Conservation (phyloP, 1,140 invertebrate genomes). For the Spodoptera frugiperda region DNA sequence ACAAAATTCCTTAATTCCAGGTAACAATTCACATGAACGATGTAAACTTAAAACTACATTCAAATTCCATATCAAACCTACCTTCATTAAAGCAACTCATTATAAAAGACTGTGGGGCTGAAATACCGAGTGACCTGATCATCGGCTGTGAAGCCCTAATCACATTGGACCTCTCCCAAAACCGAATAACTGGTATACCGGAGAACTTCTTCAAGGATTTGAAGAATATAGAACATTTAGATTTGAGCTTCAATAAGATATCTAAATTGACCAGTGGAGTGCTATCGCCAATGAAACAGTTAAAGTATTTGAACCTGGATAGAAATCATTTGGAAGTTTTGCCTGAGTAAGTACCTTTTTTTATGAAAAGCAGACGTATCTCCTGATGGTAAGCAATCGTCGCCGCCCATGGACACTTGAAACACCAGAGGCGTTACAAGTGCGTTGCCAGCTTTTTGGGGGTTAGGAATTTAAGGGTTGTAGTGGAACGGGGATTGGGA, state of each 20-base stretch:
- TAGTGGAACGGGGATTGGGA: too few species aligned
- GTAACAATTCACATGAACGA: not conserved
- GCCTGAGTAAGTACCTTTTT: conserved; percentile 24
- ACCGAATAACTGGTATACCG: not conserved
- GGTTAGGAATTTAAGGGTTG: too few species aligned
- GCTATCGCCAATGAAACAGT: not conserved
- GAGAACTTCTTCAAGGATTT: not conserved
- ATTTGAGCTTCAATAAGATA: conserved; percentile 21
- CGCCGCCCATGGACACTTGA: too few species aligned
- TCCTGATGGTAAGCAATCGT: too few species aligned
- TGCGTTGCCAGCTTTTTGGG: too few species aligned
- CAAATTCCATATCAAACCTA: not conserved
- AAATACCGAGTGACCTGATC: not conserved
- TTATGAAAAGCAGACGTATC: too few species aligned
- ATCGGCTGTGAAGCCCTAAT: not conserved
- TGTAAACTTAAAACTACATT: not conserved
- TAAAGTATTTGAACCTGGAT: conserved; percentile 4
- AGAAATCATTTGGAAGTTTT: conserved; percentile 3
- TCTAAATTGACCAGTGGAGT: not conserved
- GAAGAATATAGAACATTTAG: not conserved
- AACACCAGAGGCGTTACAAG: too few species aligned
- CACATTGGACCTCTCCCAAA: not conserved
- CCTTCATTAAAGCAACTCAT: conserved; percentile 1
- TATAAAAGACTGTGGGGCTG: not conserved
- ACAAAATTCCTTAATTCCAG: conserved; percentile 3